phyloP scores from a whole-genome alignment of 2,888 invertebrate genomes.

The Drosophila anceps region DNA sequence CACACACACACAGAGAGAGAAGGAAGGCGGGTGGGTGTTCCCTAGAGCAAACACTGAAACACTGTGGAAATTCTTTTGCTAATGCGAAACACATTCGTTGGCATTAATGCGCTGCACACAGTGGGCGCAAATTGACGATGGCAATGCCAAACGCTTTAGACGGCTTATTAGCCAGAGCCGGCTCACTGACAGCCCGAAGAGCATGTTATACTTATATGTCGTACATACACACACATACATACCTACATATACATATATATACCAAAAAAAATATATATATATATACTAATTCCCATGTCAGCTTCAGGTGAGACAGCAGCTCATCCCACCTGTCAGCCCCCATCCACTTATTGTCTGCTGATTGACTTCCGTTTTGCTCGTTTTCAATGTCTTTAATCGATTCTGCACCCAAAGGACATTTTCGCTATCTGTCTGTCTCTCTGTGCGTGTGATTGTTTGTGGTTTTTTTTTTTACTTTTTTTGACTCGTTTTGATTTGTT shows the following conservation, averaged over 20 bases:
- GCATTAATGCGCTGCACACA: conserved; percentile 71
- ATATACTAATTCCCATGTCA: conserved; percentile 76
- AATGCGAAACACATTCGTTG: conserved; percentile 79
- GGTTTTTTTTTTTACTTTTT: conserved; percentile 37
- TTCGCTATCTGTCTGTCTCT: conserved; percentile 24
- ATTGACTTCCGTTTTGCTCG: conserved; percentile 80
- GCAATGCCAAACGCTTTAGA: conserved; percentile 51
- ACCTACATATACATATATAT: conserved; percentile 5
- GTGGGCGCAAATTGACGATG: conserved; percentile 59
- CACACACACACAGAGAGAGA: background rate
- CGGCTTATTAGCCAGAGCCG: conserved; percentile 63
- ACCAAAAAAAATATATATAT: conserved; percentile 28
- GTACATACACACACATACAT: background rate
- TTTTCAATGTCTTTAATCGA: conserved; percentile 80
- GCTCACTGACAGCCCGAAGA: conserved; percentile 28
- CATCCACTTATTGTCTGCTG: conserved; percentile 55
- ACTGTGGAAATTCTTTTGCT: conserved; percentile 69
- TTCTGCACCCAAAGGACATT: conserved; percentile 83
- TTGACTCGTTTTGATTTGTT: conserved; percentile 69
- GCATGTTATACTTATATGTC: too few relatives aligned
- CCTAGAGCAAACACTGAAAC: conserved; percentile 58
- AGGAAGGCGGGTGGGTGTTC: conserved; percentile 12
- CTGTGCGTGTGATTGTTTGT: conserved; percentile 54
- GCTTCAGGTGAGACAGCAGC: conserved; percentile 58
- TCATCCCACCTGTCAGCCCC: conserved; percentile 9